phyloP scores from a whole-genome alignment of 2,797 vertebrate species.

The Anguilla marmorata region DNA sequence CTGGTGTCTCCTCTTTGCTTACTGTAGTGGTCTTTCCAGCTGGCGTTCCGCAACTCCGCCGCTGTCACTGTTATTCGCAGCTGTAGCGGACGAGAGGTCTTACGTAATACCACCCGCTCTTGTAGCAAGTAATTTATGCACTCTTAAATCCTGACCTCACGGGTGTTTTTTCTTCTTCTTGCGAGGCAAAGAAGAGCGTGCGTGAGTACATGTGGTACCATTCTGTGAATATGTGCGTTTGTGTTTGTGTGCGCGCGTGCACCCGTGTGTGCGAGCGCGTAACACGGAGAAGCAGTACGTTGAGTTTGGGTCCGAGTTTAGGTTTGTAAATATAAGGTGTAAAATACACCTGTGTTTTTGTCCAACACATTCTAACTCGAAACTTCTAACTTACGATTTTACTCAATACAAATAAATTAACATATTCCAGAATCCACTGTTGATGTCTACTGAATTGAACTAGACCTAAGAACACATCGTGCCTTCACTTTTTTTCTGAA shows the following conservation, averaged over 20 bases:
- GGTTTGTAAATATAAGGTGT: background rate
- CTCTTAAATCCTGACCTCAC: conserved; percentile 65
- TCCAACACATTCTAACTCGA: background rate
- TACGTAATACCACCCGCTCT: conserved; percentile 69
- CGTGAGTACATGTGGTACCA: background rate
- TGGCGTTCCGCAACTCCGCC: conserved; percentile 28
- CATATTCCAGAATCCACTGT: background rate
- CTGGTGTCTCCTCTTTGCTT: background rate
- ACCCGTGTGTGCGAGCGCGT: background rate
- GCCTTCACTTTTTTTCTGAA: background rate
- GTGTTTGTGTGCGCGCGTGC: background rate
- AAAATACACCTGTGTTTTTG: background rate
- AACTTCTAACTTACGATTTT: background rate
- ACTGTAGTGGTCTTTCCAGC: background rate
- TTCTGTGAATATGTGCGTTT: background rate
- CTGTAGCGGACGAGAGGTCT: conserved; percentile 66
- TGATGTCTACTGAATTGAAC: background rate
- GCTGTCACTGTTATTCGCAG: conserved; percentile 59
- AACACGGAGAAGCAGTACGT: background rate
- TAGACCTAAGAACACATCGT: background rate
- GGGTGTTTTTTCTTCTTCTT: conserved; percentile 35
- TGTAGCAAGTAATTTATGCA: conserved; percentile 62
- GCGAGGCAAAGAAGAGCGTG: background rate
- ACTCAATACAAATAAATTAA: background rate
- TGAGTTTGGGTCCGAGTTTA: background rate